phyloP scores from a whole-genome alignment of 2,797 vertebrate genomes.

The Oryzias dopingdopingensis region DNA sequence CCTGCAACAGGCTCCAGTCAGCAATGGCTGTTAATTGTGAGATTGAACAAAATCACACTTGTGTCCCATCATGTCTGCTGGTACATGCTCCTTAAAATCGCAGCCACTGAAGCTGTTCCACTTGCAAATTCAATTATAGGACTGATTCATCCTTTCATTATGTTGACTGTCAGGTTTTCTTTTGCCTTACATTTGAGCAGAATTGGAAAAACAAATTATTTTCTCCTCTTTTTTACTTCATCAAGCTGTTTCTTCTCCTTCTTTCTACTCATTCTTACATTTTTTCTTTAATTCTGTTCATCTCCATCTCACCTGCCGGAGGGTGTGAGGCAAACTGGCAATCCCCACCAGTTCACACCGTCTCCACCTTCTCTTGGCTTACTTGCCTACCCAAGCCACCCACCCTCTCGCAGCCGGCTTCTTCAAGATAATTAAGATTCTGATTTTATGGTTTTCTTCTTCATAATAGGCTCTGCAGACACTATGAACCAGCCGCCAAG shows the following conservation, averaged over 20 bases:
- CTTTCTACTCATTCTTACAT: slow-evolving; percentile 40
- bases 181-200: slow-evolving; percentile 73
- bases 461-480: slow-evolving; percentile 73
- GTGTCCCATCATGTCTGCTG: slow-evolving; percentile 37
- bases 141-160: slow-evolving; percentile 78
- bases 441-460: slow-evolving; percentile 75
- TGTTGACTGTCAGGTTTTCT: slow-evolving; percentile 80
- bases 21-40: slow-evolving; percentile 49
- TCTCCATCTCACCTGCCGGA: slow-evolving; percentile 51
- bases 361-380: slow-evolving; percentile 20
- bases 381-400: slow-evolving; percentile 10
- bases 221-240: slow-evolving; percentile 22
- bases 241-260: slow-evolving; percentile 42
- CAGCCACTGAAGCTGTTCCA: slow-evolving; percentile 62
- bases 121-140: slow-evolving; percentile 76
- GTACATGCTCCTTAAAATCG: slow-evolving; percentile 55
- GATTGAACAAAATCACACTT: slow-evolving; percentile 44
- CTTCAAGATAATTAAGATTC: slow-evolving; percentile 76
- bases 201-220: slow-evolving; percentile 69
- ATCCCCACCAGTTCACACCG: slow-evolving; percentile 17
- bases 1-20: slow-evolving; percentile 32
- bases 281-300: slow-evolving; percentile 53
- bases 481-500: slow-evolving; percentile 56
- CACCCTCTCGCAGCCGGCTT: slow-evolving; percentile 32
- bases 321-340: slow-evolving; percentile 43